Evolutionary conservation across 2,113 vertebrate species (phyloP).

Genomic region (Caracal caracal): DNA sequence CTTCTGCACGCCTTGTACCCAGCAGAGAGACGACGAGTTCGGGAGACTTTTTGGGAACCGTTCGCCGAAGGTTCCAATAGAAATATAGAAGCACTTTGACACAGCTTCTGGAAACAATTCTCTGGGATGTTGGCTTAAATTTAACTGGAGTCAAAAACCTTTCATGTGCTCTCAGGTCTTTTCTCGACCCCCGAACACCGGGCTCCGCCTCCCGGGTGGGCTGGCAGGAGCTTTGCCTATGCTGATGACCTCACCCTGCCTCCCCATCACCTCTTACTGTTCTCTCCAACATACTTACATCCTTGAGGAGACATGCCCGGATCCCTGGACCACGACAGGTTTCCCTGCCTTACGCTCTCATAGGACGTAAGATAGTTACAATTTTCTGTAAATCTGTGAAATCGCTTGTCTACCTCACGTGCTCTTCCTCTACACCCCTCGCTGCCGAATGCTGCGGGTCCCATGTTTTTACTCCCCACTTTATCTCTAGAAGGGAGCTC

Average conservation of each 20-base stretch:
- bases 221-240: fast-evolving
- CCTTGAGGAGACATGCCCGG: not conserved
- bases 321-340: not conserved
- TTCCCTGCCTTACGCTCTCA: not conserved
- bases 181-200: not conserved
- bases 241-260: too few relatives aligned
- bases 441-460: too few relatives aligned
- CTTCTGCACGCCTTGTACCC: fast-evolving
- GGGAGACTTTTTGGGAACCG: not conserved
- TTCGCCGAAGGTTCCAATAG: not conserved
- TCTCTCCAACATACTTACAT: not conserved
- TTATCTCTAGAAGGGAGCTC: not conserved
- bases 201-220: not conserved
- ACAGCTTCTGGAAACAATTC: not conserved
- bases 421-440: too few relatives aligned
- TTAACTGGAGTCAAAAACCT: not conserved
- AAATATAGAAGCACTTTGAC: not conserved
- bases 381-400: not conserved
- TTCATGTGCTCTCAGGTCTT: not conserved
- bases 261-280: too few relatives aligned
- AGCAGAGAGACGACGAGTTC: not conserved
- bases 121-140: not conserved
- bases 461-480: not conserved
- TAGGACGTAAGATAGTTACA: not conserved
- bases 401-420: fast-evolving